Evolutionary conservation across 2,888 invertebrate genomes (phyloP).

Genomic region (Horisme vitalbata): DNA sequence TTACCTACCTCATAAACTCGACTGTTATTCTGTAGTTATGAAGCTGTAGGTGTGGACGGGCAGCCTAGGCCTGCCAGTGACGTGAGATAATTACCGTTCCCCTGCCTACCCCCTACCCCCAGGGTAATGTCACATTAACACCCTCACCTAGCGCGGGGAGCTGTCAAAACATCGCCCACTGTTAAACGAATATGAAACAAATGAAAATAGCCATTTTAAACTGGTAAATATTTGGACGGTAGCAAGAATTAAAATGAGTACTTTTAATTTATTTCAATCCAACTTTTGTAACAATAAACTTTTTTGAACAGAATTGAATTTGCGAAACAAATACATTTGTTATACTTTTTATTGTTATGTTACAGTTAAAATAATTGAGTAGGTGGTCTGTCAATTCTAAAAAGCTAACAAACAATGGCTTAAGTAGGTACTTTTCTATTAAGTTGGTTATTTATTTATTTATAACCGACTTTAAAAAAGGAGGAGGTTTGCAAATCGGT

Average conservation of each 20-base stretch:
- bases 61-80: slow-evolving; percentile 76
- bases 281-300: too few relatives aligned
- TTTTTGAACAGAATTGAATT: too few relatives aligned
- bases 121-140: slow-evolving; percentile 80
- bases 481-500: too few relatives aligned
- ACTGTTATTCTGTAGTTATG: slow-evolving; percentile 45
- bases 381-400: too few relatives aligned
- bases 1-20: slow-evolving; percentile 16
- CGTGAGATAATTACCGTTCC: slow-evolving; percentile 78
- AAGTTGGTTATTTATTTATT: too few relatives aligned
- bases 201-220: slow-evolving; percentile 29
- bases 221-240: slow-evolving; percentile 10
- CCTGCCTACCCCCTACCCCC: slow-evolving; percentile 40
- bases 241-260: neutral
- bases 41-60: slow-evolving; percentile 61
- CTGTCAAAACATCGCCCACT: slow-evolving; percentile 75
- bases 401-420: too few relatives aligned
- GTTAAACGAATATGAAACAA: slow-evolving; percentile 59
- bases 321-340: too few relatives aligned
- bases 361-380: too few relatives aligned
- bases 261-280: too few relatives aligned
- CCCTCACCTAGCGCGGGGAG: slow-evolving; percentile 60
- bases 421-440: too few relatives aligned
- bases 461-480: too few relatives aligned
- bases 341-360: too few relatives aligned